phyloP scores from a whole-genome alignment of 2,113 vertebrate species.

The Megaleporinus macrocephalus region DNA sequence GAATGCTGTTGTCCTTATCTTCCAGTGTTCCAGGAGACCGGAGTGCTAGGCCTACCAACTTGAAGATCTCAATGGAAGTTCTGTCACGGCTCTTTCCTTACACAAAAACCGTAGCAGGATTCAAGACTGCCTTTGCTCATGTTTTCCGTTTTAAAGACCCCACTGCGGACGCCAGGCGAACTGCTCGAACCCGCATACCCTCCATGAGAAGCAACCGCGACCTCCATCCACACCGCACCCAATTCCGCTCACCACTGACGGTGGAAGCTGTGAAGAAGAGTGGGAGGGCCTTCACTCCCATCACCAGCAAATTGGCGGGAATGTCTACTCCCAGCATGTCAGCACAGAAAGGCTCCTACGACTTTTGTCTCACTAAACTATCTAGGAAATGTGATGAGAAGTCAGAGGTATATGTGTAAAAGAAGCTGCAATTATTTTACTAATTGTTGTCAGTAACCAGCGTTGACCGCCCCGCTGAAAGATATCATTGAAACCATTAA shows the following conservation, averaged over 20 bases:
- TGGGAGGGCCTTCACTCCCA: neutral
- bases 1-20: too few species aligned
- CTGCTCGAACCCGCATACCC: neutral
- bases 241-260: neutral
- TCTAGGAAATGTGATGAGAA: neutral
- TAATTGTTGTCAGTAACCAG: neutral
- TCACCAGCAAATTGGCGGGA: slow-evolving; percentile 1
- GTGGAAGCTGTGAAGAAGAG: neutral
- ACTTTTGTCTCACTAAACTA: neutral
- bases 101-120: slow-evolving; percentile 40
- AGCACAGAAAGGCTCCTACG: neutral
- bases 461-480: neutral
- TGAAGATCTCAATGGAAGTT: slow-evolving; percentile 24
- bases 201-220: neutral
- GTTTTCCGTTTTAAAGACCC: slow-evolving; percentile 9
- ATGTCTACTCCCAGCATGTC: slow-evolving; percentile 7
- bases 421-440: neutral
- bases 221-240: neutral
- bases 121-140: slow-evolving; percentile 33
- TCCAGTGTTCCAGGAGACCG: neutral
- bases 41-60: neutral
- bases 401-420: slow-evolving; percentile 5
- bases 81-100: slow-evolving; percentile 40
- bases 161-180: slow-evolving; percentile 13
- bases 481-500: too few species aligned